Base-by-base conservation (phyloP, 2,113 vertebrate genomes). In the Rhabdomys dilectus region DNA sequence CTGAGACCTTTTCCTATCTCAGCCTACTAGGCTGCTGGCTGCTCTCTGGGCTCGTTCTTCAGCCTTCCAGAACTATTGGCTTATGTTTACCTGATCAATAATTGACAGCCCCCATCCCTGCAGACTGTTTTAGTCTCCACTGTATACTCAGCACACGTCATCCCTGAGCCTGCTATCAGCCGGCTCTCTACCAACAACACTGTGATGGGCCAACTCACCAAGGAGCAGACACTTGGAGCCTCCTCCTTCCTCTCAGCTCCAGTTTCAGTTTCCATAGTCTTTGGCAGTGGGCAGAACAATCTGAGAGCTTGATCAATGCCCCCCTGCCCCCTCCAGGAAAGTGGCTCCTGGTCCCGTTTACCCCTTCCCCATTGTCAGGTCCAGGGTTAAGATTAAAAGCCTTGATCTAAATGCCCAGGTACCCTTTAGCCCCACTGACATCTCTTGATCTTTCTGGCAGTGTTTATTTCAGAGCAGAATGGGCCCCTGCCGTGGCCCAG, bases 171-270 rank as follows among this genome's bases (percentile, higher is more conserved):
- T 34, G 73, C 39, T 8, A 4, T 51, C 2, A 68, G 48, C 24
- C 5, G 29, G 7, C 19, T 29, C n/a, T 31, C 13, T 4, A 0
- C 0, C 4, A 34, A 5, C 0, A 9, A 16, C 3, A 2, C 12
- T n/a, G 5, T 0, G 42, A 1, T 0, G 1, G 34, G 26, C 9
- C 1, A n/a, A 39, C 15, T 3, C 34, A 3, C 1, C 4, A 64
- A 10, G 3, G 60, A 21, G 3, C 26, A 2, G 0, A 24, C 3
- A 0, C 48, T 11, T 85, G n/a, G 15, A 0, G 8, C 31, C 3
- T 7, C 58, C 48, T 31, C 58, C 24, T 16, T 1, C 0, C 36
- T 22, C 42, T 72, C 21, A 36, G 5, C 21, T n/a, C 21, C 2
- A 42, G 42, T 42, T 51, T 56, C 56, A 19, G n/a, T 24, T 73